A percentile compares a stretch with the other conserved stretches of the same genome.
Evolutionary conservation across 2,797 vertebrate species (phyloP).

Genomic region (Labroides dimidiatus): DNA sequence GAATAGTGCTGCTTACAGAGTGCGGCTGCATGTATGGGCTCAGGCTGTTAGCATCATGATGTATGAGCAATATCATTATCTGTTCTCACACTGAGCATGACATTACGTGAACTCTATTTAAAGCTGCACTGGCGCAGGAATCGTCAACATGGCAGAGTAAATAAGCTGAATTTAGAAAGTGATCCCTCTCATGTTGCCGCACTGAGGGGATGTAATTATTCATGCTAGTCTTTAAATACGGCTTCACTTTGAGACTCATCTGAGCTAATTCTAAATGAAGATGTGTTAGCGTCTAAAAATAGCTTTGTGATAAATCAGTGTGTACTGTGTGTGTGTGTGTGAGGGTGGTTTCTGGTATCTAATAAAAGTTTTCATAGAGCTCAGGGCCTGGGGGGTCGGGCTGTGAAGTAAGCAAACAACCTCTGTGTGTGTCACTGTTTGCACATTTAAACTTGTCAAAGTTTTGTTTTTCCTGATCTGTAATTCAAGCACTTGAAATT

Average conservation of each 20-base stretch:
- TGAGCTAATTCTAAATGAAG: constrained; percentile 65
- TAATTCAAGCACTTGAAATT: not conserved
- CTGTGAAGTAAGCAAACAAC: not conserved
- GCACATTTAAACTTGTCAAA: not conserved
- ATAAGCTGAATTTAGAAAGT: constrained; percentile 41
- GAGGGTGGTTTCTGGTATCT: constrained; percentile 21
- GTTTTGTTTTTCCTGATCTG: not conserved
- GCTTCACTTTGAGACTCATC: constrained; percentile 49
- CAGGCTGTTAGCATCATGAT: constrained; percentile 26
- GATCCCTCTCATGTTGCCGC: constrained; percentile 43
- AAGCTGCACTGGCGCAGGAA: constrained; percentile 10
- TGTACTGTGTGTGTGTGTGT: constrained; percentile 25
- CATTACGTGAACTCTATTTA: constrained; percentile 25
- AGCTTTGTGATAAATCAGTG: constrained; percentile 67
- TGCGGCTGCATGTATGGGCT: constrained; percentile 8
- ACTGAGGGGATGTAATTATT: constrained; percentile 47
- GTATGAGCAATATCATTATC: constrained; percentile 15
- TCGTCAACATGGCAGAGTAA: constrained; percentile 29
- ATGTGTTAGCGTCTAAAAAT: constrained; percentile 71
- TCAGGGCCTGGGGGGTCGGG: constrained; percentile 28
- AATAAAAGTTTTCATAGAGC: constrained; percentile 32
- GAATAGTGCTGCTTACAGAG: constrained; percentile 26
- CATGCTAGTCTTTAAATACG: constrained; percentile 27
- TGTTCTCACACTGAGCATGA: constrained; percentile 18
- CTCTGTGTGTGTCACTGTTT: not conserved